Evolutionary conservation across 2,888 invertebrate genomes (phyloP), one percentile per base, ranked within the genome.

Genomic region (Pterobdella sp.): DNA sequence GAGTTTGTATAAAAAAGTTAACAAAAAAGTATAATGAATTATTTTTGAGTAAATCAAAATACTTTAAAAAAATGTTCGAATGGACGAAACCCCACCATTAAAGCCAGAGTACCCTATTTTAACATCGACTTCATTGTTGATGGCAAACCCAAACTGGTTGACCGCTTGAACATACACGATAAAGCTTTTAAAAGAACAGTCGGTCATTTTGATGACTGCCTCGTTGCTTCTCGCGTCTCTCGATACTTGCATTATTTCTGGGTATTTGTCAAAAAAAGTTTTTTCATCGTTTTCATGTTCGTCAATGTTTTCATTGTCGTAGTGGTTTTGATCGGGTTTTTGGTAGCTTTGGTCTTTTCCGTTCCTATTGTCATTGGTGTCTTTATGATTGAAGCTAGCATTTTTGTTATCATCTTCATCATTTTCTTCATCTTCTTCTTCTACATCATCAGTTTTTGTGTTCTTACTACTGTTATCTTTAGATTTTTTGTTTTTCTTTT

Each of bases 61-160:
- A 42, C 49, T 7, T 22, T 22, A 14, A 42, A 42, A 42, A 42
- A 22, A 42, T 22, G 10, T 7, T 42, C 7, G 22, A 37, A 14
- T 35, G 10, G 56, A 56, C 70, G n/a, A 4, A 14, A 14, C 78
- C 81, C 78, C 75, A 82, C 82, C 76, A 66, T 79, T 80, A 78
- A 97, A 95, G 66, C 97, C 97, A 0, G 96, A 96, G 85, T 89
- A 93, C 22, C 96, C 97, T 72, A 88, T 71, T 63, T 72, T 87
- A 0, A 92, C 88, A 83, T 92, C 91, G 36, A 89, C 87, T 0
- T 93, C 90, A 0, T 89, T 87, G 0, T 90, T 89, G 82, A 90
- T 89, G 0, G 93, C 90, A 79, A 91, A 90, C 49, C 97, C 97
- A 74, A 88, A 88, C 78, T 89, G 89, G 85, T 98, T 98, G 75